Percentiles rank a stretch among this genome's conserved stretches.
Conservation (phyloP, 2,888 invertebrate genomes). For the Ecliptopera silaceata region DNA sequence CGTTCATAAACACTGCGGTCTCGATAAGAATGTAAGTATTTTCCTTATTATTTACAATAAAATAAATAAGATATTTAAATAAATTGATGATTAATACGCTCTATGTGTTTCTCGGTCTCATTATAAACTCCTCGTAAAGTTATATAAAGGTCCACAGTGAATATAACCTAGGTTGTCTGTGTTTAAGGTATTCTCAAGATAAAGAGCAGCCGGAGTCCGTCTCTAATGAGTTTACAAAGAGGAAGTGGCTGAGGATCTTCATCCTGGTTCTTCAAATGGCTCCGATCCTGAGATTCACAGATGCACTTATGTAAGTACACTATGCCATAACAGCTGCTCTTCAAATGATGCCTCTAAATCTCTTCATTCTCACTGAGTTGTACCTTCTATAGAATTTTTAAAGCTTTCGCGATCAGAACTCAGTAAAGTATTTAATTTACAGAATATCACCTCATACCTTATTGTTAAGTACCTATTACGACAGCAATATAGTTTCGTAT, state of each 20-base stretch:
- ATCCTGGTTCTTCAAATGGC: constrained; percentile 88
- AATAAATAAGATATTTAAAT: not conserved
- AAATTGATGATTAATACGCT: not conserved
- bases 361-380: too few relatives aligned
- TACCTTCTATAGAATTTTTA: too few relatives aligned
- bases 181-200: constrained; percentile 79
- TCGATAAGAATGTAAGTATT: constrained; percentile 87
- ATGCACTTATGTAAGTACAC: constrained; percentile 78
- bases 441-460: too few relatives aligned
- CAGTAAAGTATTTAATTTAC: too few relatives aligned
- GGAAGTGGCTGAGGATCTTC: constrained; percentile 82
- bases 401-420: too few relatives aligned
- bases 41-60: not conserved
- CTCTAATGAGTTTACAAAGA: constrained; percentile 83
- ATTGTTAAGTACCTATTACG: too few relatives aligned
- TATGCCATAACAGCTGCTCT: too few relatives aligned
- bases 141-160: too few relatives aligned
- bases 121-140: too few relatives aligned
- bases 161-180: not conserved
- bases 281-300: constrained; percentile 86
- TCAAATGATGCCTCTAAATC: too few relatives aligned
- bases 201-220: constrained; percentile 73
- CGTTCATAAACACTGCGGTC: constrained; percentile 88
- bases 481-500: too few relatives aligned
- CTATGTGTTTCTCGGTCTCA: too few relatives aligned